Evolutionary conservation across 2,113 vertebrate species (phyloP).

Genomic region (Pseudopodoces humilis): DNA sequence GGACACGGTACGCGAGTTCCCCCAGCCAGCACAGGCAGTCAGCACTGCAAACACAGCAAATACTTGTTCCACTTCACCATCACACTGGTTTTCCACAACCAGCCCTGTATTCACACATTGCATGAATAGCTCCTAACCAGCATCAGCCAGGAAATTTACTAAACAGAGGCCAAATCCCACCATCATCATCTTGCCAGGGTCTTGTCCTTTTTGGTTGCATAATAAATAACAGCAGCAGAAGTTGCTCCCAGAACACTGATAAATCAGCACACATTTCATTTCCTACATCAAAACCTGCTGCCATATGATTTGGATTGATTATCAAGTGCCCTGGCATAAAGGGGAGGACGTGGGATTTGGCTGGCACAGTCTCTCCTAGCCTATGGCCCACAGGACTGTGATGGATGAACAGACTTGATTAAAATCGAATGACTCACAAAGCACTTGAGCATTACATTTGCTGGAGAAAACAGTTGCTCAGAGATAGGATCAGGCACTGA

Average conservation of each 20-base stretch:
- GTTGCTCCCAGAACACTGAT: background rate
- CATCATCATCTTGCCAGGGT: background rate
- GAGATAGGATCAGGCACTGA: background rate
- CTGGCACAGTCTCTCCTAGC: background rate
- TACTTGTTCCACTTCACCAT: background rate
- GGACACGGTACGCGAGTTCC: fast-evolving
- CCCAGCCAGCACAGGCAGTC: background rate
- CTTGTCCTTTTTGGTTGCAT: background rate
- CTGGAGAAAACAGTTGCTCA: background rate
- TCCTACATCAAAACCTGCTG: background rate
- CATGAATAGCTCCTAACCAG: background rate
- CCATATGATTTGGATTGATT: background rate
- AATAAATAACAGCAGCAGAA: background rate
- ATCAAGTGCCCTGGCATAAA: background rate
- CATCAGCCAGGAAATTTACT: background rate
- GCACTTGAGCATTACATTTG: background rate
- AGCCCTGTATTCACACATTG: background rate
- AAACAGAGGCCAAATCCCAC: background rate
- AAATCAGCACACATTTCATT: background rate
- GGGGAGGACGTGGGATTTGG: background rate
- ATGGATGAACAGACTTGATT: background rate
- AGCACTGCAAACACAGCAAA: background rate
- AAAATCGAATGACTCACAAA: background rate
- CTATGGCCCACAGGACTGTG: background rate
- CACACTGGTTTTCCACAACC: background rate